Evolutionary conservation across 2,888 invertebrate genomes (phyloP).

Genomic region (Cephalotes varians): DNA sequence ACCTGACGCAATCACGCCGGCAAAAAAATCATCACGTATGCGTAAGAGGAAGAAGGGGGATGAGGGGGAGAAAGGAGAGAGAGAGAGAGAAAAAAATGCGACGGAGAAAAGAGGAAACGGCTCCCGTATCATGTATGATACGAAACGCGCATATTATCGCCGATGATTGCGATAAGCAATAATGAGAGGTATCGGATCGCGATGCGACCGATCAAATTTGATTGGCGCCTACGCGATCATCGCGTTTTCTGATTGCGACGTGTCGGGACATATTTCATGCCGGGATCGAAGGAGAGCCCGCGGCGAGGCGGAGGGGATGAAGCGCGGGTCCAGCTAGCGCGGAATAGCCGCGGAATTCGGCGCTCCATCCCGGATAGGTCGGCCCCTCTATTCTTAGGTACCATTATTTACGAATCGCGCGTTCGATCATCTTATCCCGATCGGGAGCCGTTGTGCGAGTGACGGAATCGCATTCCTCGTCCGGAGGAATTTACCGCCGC

Average conservation of each 20-base stretch:
- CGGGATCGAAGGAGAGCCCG: background rate
- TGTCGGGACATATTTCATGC: background rate
- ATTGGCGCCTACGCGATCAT: conserved; percentile 31
- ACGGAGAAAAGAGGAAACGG: background rate
- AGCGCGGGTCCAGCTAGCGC: background rate
- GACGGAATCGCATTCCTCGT: background rate
- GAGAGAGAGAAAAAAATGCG: background rate
- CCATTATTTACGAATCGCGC: conserved; percentile 39
- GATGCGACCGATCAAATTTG: background rate
- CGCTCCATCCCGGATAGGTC: background rate
- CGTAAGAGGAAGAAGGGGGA: background rate
- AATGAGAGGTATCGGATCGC: conserved; percentile 31
- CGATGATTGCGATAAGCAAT: conserved; percentile 25
- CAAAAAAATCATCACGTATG: background rate
- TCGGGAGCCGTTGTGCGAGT: background rate
- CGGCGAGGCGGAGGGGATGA: background rate
- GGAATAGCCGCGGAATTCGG: conserved; percentile 3
- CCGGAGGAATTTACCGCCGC: conserved; percentile 13
- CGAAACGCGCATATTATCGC: conserved; percentile 5
- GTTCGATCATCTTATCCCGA: background rate
- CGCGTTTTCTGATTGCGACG: conserved; percentile 5
- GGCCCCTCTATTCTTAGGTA: conserved; percentile 36
- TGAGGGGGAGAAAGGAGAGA: background rate
- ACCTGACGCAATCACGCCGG: background rate
- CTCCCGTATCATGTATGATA: conserved; percentile 8